Conservation (phyloP, 1,140 invertebrate species). For the Thalassaphorura encarpata region DNA sequence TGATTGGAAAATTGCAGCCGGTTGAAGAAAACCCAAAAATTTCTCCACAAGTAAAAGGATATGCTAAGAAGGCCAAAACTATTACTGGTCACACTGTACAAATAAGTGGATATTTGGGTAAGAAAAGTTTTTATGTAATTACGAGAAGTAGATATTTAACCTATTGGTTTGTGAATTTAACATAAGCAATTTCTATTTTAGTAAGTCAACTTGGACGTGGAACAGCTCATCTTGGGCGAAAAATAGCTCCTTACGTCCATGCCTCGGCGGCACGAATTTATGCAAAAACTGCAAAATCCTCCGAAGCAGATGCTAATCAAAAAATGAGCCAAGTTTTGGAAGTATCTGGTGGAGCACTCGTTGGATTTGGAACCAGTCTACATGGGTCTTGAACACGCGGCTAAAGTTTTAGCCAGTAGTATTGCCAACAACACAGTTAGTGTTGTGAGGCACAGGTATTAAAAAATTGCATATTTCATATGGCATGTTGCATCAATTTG, state of each 20-base stretch:
- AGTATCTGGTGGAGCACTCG: conserved; percentile 55
- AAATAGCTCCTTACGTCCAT: conserved; percentile 55
- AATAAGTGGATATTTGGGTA: conserved; percentile 50
- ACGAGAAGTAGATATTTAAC: conserved; percentile 1
- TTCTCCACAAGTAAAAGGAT: conserved; percentile 42
- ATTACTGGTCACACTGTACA: conserved; percentile 51
- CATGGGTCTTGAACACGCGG: conserved; percentile 53
- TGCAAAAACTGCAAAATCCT: conserved; percentile 44
- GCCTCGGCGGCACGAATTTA: conserved; percentile 50
- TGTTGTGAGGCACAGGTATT: conserved; percentile 57
- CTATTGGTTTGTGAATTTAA: conserved; percentile 2
- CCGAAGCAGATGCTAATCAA: conserved; percentile 44
- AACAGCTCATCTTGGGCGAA: conserved; percentile 49
- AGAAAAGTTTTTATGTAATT: conserved; percentile 21
- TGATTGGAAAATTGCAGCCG: conserved; percentile 46
- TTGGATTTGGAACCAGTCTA: conserved; percentile 58
- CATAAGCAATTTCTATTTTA: conserved; percentile 32
- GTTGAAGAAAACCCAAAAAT: conserved; percentile 39
- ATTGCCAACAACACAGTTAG: conserved; percentile 58
- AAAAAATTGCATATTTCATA: conserved; percentile 37
- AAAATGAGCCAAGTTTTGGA: conserved; percentile 52
- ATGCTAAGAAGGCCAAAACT: conserved; percentile 51
- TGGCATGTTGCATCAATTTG: neutral
- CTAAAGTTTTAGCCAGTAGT: conserved; percentile 49
- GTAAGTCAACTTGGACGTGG: conserved; percentile 53